A percentile compares a stretch with the other conserved stretches of the same genome.
Evolutionary conservation across 2,113 vertebrate species (phyloP).

Genomic region (Eptatretus burgeri): DNA sequence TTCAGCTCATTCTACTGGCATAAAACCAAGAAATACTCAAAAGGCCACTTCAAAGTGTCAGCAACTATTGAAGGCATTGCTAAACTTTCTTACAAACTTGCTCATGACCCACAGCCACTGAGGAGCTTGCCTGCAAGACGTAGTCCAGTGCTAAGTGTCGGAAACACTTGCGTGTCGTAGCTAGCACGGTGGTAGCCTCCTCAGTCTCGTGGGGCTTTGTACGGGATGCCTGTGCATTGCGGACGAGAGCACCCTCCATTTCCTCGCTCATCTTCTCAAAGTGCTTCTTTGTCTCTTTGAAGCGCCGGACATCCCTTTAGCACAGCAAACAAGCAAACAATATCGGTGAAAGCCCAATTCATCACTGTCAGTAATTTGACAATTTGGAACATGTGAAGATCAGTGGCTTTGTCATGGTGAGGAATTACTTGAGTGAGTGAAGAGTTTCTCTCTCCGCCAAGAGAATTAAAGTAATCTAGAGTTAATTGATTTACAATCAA

Average conservation of each 20-base stretch:
- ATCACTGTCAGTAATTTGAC: not conserved
- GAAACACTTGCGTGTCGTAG: slow-evolving; percentile 66
- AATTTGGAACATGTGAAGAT: slow-evolving; percentile 6
- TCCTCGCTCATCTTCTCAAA: slow-evolving; percentile 72
- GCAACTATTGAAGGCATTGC: too few species aligned
- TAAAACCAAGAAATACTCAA: too few species aligned
- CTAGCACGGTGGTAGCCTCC: slow-evolving; percentile 45
- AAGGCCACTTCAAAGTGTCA: too few species aligned
- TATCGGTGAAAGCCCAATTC: too few species aligned
- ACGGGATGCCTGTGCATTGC: slow-evolving; percentile 66
- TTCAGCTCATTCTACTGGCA: too few species aligned
- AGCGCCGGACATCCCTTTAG: slow-evolving; percentile 57
- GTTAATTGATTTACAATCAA: too few species aligned
- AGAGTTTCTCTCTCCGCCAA: too few species aligned
- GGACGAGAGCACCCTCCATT: slow-evolving; percentile 67
- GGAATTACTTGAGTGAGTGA: slow-evolving; percentile 10
- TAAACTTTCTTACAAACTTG: too few species aligned
- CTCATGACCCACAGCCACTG: too few species aligned
- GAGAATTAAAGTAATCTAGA: too few species aligned
- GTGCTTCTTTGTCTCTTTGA: slow-evolving; percentile 96
- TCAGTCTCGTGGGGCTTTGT: slow-evolving; percentile 84
- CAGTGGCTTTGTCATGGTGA: not conserved
- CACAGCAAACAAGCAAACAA: too few species aligned
- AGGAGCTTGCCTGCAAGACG: slow-evolving; percentile 45
- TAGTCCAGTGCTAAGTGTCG: slow-evolving; percentile 74